phyloP scores from a whole-genome alignment of 2,797 vertebrate genomes.

The Enteromius afrohamiltoni region DNA sequence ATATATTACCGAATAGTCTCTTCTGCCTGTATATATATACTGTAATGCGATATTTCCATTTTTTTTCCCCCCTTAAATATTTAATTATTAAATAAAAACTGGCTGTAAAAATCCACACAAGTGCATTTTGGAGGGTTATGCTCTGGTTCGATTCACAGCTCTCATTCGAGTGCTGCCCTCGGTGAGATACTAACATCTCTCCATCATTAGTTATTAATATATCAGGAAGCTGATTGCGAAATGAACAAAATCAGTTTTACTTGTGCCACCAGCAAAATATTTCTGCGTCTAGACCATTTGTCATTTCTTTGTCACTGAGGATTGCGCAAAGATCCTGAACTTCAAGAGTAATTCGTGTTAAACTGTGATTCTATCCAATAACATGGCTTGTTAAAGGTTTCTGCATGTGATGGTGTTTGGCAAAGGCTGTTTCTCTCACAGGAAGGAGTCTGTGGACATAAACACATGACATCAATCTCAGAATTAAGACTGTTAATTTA shows the following conservation, averaged over 20 bases:
- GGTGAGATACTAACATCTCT: background rate
- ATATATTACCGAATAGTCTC: constrained; percentile 27
- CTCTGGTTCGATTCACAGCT: background rate
- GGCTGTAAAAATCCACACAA: constrained; percentile 6
- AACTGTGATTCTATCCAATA: constrained; percentile 1
- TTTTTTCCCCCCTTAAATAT: background rate
- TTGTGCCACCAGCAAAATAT: constrained; percentile 12
- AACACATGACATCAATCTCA: constrained; percentile 6
- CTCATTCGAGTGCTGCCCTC: background rate
- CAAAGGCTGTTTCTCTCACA: background rate
- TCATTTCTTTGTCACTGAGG: background rate
- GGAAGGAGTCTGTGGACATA: background rate
- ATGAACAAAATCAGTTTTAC: background rate
- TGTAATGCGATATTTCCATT: background rate
- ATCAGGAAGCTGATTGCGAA: background rate
- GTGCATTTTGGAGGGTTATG: constrained; percentile 5
- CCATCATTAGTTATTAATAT: background rate
- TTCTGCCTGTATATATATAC: constrained; percentile 16
- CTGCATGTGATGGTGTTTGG: background rate
- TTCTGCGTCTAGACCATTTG: background rate
- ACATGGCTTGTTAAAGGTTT: background rate
- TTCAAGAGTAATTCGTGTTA: background rate
- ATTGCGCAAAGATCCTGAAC: constrained; percentile 6
- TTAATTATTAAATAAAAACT: background rate
- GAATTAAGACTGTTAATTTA: constrained; percentile 74